phyloP scores from a whole-genome alignment of 2,888 invertebrate species.

The Diloba caeruleocephala region DNA sequence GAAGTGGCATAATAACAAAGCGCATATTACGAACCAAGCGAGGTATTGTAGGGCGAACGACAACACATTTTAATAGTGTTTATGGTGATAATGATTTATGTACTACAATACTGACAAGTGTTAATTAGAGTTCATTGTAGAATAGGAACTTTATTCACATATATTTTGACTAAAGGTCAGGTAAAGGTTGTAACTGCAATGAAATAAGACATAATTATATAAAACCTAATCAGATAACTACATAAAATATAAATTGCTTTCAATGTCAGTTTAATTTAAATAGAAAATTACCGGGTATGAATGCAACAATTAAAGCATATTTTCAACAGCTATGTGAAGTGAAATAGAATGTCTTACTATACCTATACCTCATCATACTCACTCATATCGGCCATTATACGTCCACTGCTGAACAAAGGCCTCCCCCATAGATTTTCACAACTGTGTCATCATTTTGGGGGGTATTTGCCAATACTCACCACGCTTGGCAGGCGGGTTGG shows the following conservation, averaged over 20 bases:
- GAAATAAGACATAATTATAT: conserved; percentile 18
- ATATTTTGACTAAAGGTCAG: too few relatives aligned
- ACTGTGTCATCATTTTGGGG: too few relatives aligned
- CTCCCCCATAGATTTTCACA: too few relatives aligned
- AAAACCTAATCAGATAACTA: conserved; percentile 28
- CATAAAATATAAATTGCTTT: conserved; percentile 38
- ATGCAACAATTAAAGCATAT: conserved; percentile 30
- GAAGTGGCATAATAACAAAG: conserved; percentile 64
- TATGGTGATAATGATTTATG: conserved; percentile 54
- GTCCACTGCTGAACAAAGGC: too few relatives aligned
- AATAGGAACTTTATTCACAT: too few relatives aligned
- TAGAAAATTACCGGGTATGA: conserved; percentile 20
- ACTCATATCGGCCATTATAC: too few relatives aligned
- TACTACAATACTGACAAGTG: conserved; percentile 38
- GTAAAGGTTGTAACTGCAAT: conserved; percentile 30
- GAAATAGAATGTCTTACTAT: too few relatives aligned
- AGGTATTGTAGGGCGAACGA: conserved; percentile 60
- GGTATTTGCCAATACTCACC: too few relatives aligned
- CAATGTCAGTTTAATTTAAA: conserved; percentile 51
- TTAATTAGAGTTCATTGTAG: too few relatives aligned
- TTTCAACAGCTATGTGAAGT: too few relatives aligned
- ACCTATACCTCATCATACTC: too few relatives aligned
- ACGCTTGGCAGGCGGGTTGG: too few relatives aligned
- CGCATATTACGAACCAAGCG: conserved; percentile 57
- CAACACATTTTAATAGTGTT: conserved; percentile 58